Evolutionary conservation across 2,113 vertebrate species (phyloP), one percentile per base, ranked within the genome.

Genomic region (Galbula dea): DNA sequence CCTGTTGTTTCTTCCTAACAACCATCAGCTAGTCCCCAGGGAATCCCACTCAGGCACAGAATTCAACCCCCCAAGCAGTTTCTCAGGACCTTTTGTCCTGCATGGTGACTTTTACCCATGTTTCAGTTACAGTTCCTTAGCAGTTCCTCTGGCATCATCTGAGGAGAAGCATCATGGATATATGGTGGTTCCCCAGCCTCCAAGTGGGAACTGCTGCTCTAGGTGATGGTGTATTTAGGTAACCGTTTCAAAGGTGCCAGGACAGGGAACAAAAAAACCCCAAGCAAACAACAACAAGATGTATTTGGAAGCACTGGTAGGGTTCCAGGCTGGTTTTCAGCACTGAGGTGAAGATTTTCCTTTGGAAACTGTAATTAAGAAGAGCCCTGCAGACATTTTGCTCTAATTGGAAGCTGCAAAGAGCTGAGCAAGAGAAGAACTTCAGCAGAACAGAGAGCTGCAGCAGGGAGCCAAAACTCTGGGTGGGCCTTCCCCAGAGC

Each of bases 401-500:
- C 54, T 83, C 2, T 91, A 88, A 68, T 54, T 90, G 62, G 46
- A 86, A 93, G 37, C 62, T 89, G 46, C 58, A 87, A 94, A 85
- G 73, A 92, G 59, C 73, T 69, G 74, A 84, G 49, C 15, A 79
- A 84, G 80, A 81, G 78, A 86, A 81, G 6, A 93, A 49, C 23
- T 84, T 57, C 55, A 80, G 67, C 30, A 82, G 66, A 84, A 84
- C 51, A 85, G 69, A 68, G 27, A 72, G 29, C 62, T 79, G 51
- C 57, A 84, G 24, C 20, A 61, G 30, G 51, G 63, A 86, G 76
- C 79, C 75, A 86, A 82, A 79, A 80, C 75, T 85, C 75, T 74
- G 85, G 63, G 79, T 83, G 85, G 49, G 88, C 88, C 67, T 95
- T 93, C 32, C 39, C 87, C 58, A 68, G 22, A 95, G 21, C 61